Conservation (phyloP, 2,797 vertebrate genomes). For the Avahi laniger region DNA sequence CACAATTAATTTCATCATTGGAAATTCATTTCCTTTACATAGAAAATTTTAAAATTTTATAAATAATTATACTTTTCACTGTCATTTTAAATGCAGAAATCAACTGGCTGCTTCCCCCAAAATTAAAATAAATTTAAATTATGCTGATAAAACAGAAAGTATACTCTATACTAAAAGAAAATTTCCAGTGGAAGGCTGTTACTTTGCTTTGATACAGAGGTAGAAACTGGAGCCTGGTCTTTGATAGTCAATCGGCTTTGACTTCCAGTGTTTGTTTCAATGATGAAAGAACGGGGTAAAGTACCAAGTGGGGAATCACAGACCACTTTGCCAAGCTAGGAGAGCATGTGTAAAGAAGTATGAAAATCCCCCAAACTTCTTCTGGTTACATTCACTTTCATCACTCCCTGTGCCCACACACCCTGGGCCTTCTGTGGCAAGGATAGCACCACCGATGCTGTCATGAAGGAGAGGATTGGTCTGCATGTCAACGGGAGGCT, state of each 20-base stretch:
- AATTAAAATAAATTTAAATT: background rate
- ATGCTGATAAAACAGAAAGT: background rate
- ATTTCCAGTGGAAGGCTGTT: background rate
- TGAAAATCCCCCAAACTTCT: background rate
- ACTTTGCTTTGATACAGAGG: background rate
- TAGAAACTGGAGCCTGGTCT: background rate
- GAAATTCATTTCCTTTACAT: background rate
- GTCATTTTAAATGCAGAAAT: background rate
- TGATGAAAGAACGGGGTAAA: background rate
- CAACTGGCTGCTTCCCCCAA: background rate
- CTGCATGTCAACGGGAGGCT: background rate
- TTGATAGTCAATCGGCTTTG: background rate
- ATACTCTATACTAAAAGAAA: background rate
- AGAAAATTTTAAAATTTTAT: background rate
- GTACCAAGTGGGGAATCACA: background rate
- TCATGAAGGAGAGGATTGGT: background rate
- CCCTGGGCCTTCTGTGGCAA: background rate
- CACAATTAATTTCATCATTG: background rate
- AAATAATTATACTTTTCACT: background rate
- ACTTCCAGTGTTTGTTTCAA: background rate
- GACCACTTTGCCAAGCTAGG: background rate
- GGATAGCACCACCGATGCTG: background rate
- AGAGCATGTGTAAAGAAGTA: accelerated
- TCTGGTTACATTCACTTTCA: background rate
- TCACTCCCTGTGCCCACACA: background rate